Base-by-base conservation (phyloP, 2,113 vertebrate species). In the Paramisgurnus dabryanus region DNA sequence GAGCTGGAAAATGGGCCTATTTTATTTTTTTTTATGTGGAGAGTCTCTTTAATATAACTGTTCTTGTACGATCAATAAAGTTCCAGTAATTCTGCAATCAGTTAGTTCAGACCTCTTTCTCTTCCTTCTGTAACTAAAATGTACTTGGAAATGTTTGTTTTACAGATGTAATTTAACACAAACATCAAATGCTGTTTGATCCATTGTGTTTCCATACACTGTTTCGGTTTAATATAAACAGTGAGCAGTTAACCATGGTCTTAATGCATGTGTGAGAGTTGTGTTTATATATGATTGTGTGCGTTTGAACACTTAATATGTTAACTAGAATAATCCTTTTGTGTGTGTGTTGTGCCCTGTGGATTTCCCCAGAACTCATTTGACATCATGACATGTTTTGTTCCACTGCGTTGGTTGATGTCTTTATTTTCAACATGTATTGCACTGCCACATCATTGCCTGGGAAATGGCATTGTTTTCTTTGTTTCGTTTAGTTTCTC, bases 211-310 rank as follows among this genome's bases (percentile, higher is more conserved):
- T 27, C 6, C n/a, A 34, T 57, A 57, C 55, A 6, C 6, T 18
- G 10, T 47, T 47, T 58, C 15, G 55, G 17, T 58, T 6, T 15
- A 18, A 58, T 18, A 17, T 15, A 7, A 3, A 57, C 58, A 55
- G 70, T 22, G 22, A 22, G 1, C 22, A 22, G 22, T 22, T 22
- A 22, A 22, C 53, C 12, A 22, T 53, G 58, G 64, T 61, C 18
- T 11, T 50, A 34, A 60, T 81, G 74, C 41, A 61, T 82, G 43
- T 78, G 27, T 34, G 27, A 34, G 27, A 34, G 27, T 34, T 34
- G 27, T 34, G 27, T 77, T 40, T 84, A 45, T 66, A n/a, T 79
- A n/a, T 63, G 47, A 58, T 18, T 45, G 22, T 76, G n/a, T 70
- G 61, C 27, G 57, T 83, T 7, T 65, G 50, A 68, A 53, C 5